Conservation (phyloP, 2,888 invertebrate species). For the Drosophila bunnanda region DNA sequence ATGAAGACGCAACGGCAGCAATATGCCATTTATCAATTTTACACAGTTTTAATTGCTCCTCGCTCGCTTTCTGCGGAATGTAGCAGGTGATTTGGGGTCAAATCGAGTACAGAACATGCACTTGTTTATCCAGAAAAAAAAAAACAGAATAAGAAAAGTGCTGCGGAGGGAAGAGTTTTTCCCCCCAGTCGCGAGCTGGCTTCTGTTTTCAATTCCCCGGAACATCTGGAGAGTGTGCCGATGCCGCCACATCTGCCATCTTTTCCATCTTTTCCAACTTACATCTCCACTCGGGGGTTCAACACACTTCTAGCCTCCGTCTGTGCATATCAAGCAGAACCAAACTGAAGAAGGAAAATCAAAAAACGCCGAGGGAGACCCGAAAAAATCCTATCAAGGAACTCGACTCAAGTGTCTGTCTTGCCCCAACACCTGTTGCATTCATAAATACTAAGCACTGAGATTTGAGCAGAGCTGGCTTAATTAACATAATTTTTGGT, state of each 20-base stretch:
- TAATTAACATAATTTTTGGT: slow-evolving; percentile 73
- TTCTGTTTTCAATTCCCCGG: slow-evolving; percentile 52
- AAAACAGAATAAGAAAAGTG: no score
- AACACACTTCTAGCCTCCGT: slow-evolving; percentile 48
- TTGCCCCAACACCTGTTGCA: slow-evolving; percentile 68
- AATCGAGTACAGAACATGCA: slow-evolving; percentile 15
- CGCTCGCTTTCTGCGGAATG: slow-evolving; percentile 26
- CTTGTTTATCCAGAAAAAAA: slow-evolving; percentile 46
- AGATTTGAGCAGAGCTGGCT: slow-evolving; percentile 19
- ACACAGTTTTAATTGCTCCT: slow-evolving; percentile 51
- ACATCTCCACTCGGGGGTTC: slow-evolving; percentile 48
- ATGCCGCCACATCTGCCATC: slow-evolving; percentile 33
- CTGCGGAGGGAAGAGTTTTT: neutral
- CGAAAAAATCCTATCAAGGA: slow-evolving; percentile 42
- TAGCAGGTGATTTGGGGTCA: slow-evolving; percentile 80
- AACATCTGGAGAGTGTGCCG: slow-evolving; percentile 62
- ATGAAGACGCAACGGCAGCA: slow-evolving; percentile 23
- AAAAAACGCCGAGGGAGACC: neutral
- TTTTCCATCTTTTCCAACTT: slow-evolving; percentile 31
- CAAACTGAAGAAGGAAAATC: neutral
- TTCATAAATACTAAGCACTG: slow-evolving; percentile 64
- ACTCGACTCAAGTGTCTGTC: slow-evolving; percentile 35
- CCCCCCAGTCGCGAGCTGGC: slow-evolving; percentile 25
- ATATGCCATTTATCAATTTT: slow-evolving; percentile 59
- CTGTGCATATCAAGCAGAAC: slow-evolving; percentile 55